phyloP scores from a whole-genome alignment of 2,888 invertebrate species.

The Netelia melanura region DNA sequence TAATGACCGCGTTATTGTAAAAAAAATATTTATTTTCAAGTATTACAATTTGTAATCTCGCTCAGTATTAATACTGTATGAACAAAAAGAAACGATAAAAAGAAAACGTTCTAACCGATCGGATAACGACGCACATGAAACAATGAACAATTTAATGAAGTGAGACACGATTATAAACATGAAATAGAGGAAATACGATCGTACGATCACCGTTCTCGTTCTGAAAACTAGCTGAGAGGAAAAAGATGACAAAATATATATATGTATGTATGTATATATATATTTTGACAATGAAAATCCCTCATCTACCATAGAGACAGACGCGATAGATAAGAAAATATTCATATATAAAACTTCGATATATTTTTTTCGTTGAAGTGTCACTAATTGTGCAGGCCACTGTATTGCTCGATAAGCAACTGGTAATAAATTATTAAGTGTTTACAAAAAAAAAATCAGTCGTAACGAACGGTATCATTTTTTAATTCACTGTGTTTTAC shows the following conservation, averaged over 20 bases:
- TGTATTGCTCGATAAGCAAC: constrained; percentile 74
- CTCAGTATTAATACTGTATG: constrained; percentile 57
- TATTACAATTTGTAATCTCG: constrained; percentile 46
- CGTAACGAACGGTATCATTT: background rate
- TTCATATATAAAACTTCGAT: constrained; percentile 67
- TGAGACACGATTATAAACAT: constrained; percentile 28
- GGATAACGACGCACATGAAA: constrained; percentile 52
- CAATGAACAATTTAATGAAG: constrained; percentile 43
- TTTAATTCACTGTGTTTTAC: too few relatives aligned
- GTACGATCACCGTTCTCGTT: constrained; percentile 44
- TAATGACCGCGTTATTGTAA: constrained; percentile 41
- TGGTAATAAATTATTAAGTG: constrained; percentile 79
- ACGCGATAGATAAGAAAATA: constrained; percentile 50
- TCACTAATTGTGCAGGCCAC: constrained; percentile 76
- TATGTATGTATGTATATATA: constrained; percentile 49
- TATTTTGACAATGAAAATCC: constrained; percentile 60
- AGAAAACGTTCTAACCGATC: constrained; percentile 30
- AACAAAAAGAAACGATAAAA: constrained; percentile 1
- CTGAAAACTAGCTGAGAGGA: constrained; percentile 29
- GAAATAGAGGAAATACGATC: constrained; percentile 32
- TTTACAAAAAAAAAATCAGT: constrained; percentile 70
- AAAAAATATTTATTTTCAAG: constrained; percentile 61
- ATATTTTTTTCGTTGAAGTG: constrained; percentile 75
- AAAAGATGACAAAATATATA: constrained; percentile 12
- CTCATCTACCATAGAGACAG: constrained; percentile 46